Evolutionary conservation across 2,113 vertebrate species (phyloP).

Genomic region (Menura novaehollandiae): DNA sequence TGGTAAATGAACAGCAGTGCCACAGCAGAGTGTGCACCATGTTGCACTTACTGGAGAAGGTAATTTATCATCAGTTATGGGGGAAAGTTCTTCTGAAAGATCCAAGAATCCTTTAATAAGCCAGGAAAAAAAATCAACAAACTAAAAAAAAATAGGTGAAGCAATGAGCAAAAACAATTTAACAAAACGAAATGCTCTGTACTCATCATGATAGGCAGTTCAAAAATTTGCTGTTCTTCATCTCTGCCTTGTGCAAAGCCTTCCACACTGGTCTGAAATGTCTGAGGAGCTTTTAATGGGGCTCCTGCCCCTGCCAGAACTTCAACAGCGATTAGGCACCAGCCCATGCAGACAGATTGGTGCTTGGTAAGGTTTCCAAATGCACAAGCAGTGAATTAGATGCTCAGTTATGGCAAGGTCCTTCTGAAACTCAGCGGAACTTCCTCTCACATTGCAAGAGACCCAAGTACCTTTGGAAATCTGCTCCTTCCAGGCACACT

Average conservation of each 20-base stretch:
- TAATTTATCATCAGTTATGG: not conserved
- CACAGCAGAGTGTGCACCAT: not conserved
- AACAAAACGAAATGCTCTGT: not conserved
- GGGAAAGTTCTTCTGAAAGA: not conserved
- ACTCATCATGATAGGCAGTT: not conserved
- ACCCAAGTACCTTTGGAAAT: not conserved
- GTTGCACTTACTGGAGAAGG: not conserved
- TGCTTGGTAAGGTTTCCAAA: not conserved
- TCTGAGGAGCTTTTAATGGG: not conserved
- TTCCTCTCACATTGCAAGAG: not conserved
- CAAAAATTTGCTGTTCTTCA: not conserved
- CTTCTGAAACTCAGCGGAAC: not conserved
- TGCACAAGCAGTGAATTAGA: not conserved
- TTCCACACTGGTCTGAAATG: not conserved
- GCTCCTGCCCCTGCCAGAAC: not conserved
- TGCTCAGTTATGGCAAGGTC: not conserved
- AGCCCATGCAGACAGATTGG: not conserved
- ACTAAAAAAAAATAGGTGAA: not conserved
- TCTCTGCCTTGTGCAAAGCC: not conserved
- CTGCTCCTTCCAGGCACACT: not conserved
- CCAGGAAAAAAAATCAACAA: not conserved
- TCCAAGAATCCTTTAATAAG: not conserved
- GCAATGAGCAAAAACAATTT: not conserved
- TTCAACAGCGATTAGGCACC: not conserved
- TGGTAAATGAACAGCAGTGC: not conserved